These are phyloP conservation scores for Mythimna impura DNA, from an alignment of 2,888 invertebrate species.

Conservation along the genomic window DNA sequence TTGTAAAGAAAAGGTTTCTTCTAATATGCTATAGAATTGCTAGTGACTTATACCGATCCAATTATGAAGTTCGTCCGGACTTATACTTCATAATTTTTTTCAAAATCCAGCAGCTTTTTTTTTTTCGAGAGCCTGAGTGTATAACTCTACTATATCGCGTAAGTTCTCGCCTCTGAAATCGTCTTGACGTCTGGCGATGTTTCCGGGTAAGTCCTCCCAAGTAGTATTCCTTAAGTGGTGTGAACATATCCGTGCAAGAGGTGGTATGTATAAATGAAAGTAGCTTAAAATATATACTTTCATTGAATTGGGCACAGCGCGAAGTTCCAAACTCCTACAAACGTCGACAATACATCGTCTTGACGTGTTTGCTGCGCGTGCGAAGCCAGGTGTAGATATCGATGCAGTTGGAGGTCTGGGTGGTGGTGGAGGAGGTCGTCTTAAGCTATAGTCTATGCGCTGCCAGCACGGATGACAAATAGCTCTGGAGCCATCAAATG, in stretches of 20 bases:
- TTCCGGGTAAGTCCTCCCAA: conserved; percentile 13
- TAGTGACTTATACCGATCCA: conserved; percentile 13
- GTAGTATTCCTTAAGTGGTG: conserved; percentile 17
- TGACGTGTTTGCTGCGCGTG: conserved; percentile 14
- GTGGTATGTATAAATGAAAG: conserved; percentile 11
- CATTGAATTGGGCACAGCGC: conserved; percentile 13
- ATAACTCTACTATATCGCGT: conserved; percentile 5
- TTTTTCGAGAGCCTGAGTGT: neutral
- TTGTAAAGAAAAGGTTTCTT: conserved; percentile 19
- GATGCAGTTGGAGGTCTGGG: conserved; percentile 13
- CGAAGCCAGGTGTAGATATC: conserved; percentile 6
- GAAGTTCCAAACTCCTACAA: conserved; percentile 12
- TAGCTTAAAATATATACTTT: conserved; percentile 11
- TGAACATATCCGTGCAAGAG: conserved; percentile 12
- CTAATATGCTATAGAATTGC: conserved; percentile 15
- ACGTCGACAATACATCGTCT: conserved; percentile 18
- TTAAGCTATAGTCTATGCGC: conserved; percentile 19
- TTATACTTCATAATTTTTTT: conserved; percentile 16
- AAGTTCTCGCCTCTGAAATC: conserved; percentile 14
- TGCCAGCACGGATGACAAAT: conserved; percentile 24
- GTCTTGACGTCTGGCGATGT: conserved; percentile 10
- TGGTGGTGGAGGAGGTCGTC: conserved; percentile 14
- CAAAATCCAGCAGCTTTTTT: neutral
- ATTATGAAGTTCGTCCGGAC: conserved; percentile 11
- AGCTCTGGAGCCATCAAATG: conserved; percentile 24